A percentile compares a stretch with the other conserved stretches of the same genome.
These are phyloP conservation scores for Ramphastos sulfuratus DNA, from an alignment of 2,113 vertebrate species.

Conservation along the genomic window DNA sequence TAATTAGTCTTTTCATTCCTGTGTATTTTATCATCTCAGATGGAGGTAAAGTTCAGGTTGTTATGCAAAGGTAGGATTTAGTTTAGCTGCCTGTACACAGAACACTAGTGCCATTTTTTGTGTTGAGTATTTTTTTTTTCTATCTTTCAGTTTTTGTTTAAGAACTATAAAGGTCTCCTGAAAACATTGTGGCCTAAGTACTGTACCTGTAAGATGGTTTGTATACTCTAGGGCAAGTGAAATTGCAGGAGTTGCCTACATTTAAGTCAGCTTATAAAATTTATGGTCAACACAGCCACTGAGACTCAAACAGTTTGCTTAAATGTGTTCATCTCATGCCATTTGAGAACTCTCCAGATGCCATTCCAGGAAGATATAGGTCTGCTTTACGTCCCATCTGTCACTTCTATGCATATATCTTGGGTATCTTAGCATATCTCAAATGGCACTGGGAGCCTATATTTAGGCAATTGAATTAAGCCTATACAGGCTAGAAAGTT, in stretches of 20 bases:
- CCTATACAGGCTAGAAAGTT: neutral
- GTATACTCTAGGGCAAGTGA: neutral
- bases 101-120: neutral
- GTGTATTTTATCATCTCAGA: neutral
- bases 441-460: neutral
- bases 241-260: neutral
- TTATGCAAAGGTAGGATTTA: neutral
- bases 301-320: neutral
- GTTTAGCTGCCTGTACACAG: neutral
- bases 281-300: neutral
- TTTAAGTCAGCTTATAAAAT: neutral
- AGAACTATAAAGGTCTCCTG: neutral
- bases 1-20: neutral
- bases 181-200: neutral
- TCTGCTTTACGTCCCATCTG: neutral
- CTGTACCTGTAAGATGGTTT: neutral
- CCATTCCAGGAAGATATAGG: neutral
- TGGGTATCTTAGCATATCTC: neutral
- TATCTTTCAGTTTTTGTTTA: neutral
- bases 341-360: neutral
- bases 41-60: neutral
- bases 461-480: neutral
- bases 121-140: rapidly evolving
- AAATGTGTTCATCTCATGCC: neutral
- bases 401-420: neutral